A percentile compares a stretch with the other conserved stretches of the same genome.
These are phyloP conservation scores for Galleria mellonella DNA, from an alignment of 1,140 invertebrate species.

Conservation along the genomic window DNA sequence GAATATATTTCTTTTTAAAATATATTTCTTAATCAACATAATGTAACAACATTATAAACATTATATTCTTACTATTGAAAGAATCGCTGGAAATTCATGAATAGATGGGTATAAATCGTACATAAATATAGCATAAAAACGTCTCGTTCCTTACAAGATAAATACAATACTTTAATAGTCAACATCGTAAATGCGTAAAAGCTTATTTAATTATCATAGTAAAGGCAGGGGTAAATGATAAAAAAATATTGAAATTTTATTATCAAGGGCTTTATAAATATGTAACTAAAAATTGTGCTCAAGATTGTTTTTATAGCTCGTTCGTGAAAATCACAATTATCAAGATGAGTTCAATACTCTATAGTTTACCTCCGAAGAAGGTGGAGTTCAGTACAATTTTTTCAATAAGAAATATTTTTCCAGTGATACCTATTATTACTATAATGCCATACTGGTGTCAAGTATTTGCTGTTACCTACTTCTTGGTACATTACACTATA, in stretches of 20 bases:
- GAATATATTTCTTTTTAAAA: no score
- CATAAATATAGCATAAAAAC: conserved; percentile 9
- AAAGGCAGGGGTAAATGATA: conserved; percentile 56
- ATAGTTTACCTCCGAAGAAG: no score
- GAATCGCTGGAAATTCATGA: neutral
- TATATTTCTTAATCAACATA: no score
- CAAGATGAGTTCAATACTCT: neutral
- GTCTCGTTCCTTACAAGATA: conserved; percentile 27
- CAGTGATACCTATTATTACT: conserved; percentile 22
- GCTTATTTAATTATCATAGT: conserved; percentile 49
- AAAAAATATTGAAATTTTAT: conserved; percentile 54
- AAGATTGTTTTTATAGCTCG: conserved; percentile 7
- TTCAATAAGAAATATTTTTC: conserved; percentile 9
- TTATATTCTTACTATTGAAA: neutral
- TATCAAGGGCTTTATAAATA: conserved; percentile 22
- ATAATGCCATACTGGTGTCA: conserved; percentile 14
- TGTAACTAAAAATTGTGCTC: conserved; percentile 11
- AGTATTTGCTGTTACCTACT: conserved; percentile 16
- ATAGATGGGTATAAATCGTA: conserved; percentile 5
- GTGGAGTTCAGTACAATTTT: no score
- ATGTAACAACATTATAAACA: no score
- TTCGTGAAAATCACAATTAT: conserved; percentile 16
- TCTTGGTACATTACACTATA: conserved; percentile 44
- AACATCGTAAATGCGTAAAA: conserved; percentile 70
- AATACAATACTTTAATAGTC: conserved; percentile 57